Percentiles rank a stretch among this genome's conserved stretches.
Conservation (phyloP, 2,797 vertebrate species). For the Luscinia megarhynchos region DNA sequence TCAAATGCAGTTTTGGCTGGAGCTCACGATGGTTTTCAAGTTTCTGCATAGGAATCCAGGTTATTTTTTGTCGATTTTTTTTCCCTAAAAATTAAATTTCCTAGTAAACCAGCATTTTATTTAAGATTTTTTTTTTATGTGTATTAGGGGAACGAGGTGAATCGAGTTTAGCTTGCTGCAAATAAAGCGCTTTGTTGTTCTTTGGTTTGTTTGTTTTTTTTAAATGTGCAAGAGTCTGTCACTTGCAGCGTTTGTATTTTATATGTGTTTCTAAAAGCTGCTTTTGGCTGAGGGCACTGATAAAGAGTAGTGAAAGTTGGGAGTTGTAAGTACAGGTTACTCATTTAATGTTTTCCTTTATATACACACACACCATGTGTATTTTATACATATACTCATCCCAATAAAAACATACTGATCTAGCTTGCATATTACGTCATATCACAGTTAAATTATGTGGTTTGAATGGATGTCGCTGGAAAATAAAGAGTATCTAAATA, state of each 20-base stretch:
- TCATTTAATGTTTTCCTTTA: constrained; percentile 31
- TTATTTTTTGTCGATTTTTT: not conserved
- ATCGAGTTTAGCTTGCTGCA: not conserved
- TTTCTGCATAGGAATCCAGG: not conserved
- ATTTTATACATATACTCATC: not conserved
- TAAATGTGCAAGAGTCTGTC: not conserved
- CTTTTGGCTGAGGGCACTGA: not conserved
- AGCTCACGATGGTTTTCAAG: not conserved
- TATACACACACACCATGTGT: not conserved
- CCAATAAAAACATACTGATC: not conserved
- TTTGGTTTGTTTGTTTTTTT: not conserved
- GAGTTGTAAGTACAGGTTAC: constrained; percentile 10
- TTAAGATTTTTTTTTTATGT: not conserved
- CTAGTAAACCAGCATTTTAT: not conserved
- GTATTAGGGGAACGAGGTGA: not conserved
- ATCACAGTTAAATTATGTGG: not conserved
- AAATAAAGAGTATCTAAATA: not conserved
- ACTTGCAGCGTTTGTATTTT: not conserved
- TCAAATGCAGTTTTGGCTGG: not conserved
- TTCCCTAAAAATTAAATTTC: not conserved
- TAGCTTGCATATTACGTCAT: not conserved
- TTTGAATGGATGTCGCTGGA: not conserved
- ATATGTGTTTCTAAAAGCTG: not conserved
- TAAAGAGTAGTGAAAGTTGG: constrained; percentile 6
- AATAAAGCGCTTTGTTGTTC: not conserved